A percentile compares a stretch with the other conserved stretches of the same genome.
Evolutionary conservation across 1,140 invertebrate genomes (phyloP).

Genomic region (Meteorus sp.): DNA sequence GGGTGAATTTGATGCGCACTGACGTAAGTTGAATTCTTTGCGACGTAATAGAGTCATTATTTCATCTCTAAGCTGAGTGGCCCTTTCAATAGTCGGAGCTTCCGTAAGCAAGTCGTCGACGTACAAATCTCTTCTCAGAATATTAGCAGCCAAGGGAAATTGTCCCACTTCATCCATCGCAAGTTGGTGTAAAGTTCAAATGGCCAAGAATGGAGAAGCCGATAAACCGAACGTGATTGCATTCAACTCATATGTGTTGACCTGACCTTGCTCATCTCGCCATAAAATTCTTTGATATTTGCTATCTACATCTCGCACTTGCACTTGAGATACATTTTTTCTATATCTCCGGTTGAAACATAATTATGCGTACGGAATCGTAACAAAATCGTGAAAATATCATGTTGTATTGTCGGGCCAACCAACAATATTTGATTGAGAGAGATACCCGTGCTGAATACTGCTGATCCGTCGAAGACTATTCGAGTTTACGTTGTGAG

Average conservation of each 20-base stretch:
- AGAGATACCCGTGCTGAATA: background rate
- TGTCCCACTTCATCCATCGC: slow-evolving; percentile 29
- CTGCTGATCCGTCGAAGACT: background rate
- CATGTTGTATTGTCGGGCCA: slow-evolving; percentile 18
- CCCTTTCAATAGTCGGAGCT: no score
- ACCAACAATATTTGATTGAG: slow-evolving; percentile 10
- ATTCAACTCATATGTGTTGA: slow-evolving; percentile 34
- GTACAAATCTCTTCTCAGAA: slow-evolving; percentile 41
- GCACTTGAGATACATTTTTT: slow-evolving; percentile 27
- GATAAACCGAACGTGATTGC: slow-evolving; percentile 40
- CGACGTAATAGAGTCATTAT: no score
- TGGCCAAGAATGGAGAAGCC: slow-evolving; percentile 30
- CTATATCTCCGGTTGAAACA: slow-evolving; percentile 35
- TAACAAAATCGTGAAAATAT: background rate
- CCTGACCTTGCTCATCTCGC: background rate
- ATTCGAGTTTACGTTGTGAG: background rate
- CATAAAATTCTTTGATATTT: slow-evolving; percentile 33
- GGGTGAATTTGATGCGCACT: no score
- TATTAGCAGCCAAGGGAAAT: slow-evolving; percentile 37
- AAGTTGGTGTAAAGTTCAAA: slow-evolving; percentile 27
- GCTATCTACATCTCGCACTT: slow-evolving; percentile 6
- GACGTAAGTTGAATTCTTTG: no score
- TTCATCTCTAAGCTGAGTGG: no score
- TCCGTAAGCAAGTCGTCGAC: slow-evolving; percentile 56
- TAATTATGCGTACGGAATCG: slow-evolving; percentile 2